Evolutionary conservation across 2,888 invertebrate species (phyloP), one percentile per base, ranked within the genome.

Genomic region (Nasonovia ribisnigri): DNA sequence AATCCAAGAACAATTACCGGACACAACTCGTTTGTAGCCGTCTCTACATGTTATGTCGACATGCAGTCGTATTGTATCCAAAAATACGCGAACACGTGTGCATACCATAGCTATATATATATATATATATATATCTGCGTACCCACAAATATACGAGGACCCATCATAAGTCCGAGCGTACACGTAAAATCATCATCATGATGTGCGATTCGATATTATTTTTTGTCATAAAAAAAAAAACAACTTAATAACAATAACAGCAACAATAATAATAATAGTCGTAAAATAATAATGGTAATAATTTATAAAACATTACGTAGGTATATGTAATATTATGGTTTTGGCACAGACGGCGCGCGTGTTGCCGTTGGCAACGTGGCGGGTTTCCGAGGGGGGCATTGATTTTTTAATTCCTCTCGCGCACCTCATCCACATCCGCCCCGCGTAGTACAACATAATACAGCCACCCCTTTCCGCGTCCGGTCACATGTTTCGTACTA

Each of bases 321-420:
- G 51, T 48, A 26, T 57, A 57, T n/a, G n/a, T n/a, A n/a, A n/a
- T n/a, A n/a, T n/a, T n/a, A n/a, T 29, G 46, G 67, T 67, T 88
- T 92, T n/a, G 84, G 57, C 93, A 93, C 89, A 36, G 89, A 46
- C 93, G 26, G 92, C 93, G 93, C 57, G 54, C 88, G 88, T 84
- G 93, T 93, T 90, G 89, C 89, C 89, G 89, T 84, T 93, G 46
- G 89, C 93, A 93, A 93, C 93, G 84, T 46, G 24, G 51, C 43
- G 84, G 20, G 29, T n/a, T 77, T 42, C 10, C 48, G 36, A 26
- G n/a, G 90, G 86, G 57, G n/a, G 90, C 93, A 93, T 93, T 93
- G 93, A 93, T 93, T 93, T 93, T 93, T 93, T 93, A 84, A 84
- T 84, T 51, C 92, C 67, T 51, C 67, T 20, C 57, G n/a, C 88